Base-by-base conservation (phyloP, 1,140 invertebrate genomes). In the Penaeus chinensis region DNA sequence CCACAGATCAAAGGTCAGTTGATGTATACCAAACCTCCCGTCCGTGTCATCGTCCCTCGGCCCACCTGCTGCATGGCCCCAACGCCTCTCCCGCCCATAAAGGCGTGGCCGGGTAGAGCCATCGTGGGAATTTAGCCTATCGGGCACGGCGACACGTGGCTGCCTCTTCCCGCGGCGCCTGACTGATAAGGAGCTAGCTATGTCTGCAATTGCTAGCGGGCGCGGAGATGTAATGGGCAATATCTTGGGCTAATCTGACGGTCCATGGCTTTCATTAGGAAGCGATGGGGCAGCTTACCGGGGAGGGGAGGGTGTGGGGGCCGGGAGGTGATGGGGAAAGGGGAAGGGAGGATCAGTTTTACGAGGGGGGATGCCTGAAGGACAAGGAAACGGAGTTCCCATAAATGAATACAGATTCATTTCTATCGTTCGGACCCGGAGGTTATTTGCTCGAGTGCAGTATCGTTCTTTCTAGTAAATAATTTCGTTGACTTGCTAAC, bases 181-280 rank as follows among this genome's bases (percentile, higher is more conserved):
- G 82, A 61, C 82, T 74, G 82, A 84, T 84, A 84, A 84, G 82
- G 47, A 76, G 82, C 66, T 84, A 60, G 82, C 82, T 84, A 84
- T 74, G 69, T 84, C 82, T 84, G 82, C 82, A 84, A 74, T 84
- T 84, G 82, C 82, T 84, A 84, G 69, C 60, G 69, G 69, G 66
- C 76, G 82, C 71, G 82, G 82, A 84, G 82, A 74, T 37, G 82
- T 84, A 84, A 84, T 84, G 82, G 82, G 82, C 82, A 84, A 84
- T 84, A 84, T 84, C 82, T 84, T 71, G 60, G 82, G 82, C 71
- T 84, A 84, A 84, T 84, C 82, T 84, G 82, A 84, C 82, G 82
- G 66, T 84, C 82, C 82, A 84, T 74, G 82, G 82, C 47, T 84
- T 84, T 84, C 82, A 84, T 84, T 84, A 84, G 82, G 71, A 69